Evolutionary conservation across 2,888 invertebrate genomes (phyloP).

Genomic region (Drosophila antonietae): DNA sequence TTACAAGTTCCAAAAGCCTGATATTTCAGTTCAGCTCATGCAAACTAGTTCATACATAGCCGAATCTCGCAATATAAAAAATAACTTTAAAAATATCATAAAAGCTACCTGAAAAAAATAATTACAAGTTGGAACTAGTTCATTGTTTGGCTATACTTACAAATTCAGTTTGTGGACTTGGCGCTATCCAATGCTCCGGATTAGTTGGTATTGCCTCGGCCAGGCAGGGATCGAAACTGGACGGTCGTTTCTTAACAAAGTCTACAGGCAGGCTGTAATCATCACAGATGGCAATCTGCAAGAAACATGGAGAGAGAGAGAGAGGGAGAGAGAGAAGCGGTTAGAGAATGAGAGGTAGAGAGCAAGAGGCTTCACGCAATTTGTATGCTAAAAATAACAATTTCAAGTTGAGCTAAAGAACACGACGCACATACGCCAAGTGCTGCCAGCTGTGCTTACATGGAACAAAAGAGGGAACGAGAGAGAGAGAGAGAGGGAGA

Average conservation of each 20-base stretch:
- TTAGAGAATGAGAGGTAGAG: neutral
- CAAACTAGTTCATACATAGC: neutral
- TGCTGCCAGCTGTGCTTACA: conserved; percentile 24
- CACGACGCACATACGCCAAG: conserved; percentile 32
- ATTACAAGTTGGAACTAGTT: conserved; percentile 1
- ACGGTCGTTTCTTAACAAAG: conserved; percentile 90
- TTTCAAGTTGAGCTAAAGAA: conserved; percentile 42
- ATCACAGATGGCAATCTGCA: conserved; percentile 93
- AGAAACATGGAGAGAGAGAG: conserved; percentile 9
- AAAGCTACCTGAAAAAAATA: neutral
- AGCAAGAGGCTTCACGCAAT: conserved; percentile 32
- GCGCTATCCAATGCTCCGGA: conserved; percentile 83
- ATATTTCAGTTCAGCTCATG: neutral
- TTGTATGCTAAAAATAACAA: conserved; percentile 62
- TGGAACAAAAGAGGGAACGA: neutral
- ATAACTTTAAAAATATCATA: neutral
- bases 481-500: neutral
- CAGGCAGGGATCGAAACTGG: conserved; percentile 87
- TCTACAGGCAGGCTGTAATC: conserved; percentile 95
- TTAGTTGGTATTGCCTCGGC: conserved; percentile 86
- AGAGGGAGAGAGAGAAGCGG: conserved; percentile 3
- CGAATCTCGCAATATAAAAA: neutral
- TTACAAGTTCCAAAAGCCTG: neutral
- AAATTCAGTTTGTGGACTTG: conserved; percentile 84
- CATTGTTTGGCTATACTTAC: conserved; percentile 75